Evolutionary conservation across 2,797 vertebrate genomes (phyloP).

Genomic region (Lagothrix lagotricha): DNA sequence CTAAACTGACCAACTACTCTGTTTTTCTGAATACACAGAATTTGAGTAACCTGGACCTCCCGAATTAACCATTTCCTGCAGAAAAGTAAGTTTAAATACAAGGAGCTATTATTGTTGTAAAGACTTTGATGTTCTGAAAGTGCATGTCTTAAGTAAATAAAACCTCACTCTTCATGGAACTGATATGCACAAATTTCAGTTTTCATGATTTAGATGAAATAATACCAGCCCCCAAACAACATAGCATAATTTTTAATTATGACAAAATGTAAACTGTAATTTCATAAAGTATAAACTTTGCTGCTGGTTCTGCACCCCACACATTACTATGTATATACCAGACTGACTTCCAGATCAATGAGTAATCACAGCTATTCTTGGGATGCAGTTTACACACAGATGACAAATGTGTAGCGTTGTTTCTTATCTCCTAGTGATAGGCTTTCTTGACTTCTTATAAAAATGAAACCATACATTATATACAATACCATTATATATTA

Average conservation of each 20-base stretch:
- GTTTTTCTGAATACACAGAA: not conserved
- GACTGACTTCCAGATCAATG: not conserved
- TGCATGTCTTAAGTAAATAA: not conserved
- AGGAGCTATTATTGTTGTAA: not conserved
- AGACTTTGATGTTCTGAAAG: not conserved
- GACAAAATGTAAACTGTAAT: not conserved
- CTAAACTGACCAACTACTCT: not conserved
- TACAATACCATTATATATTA: not conserved
- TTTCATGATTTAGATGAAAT: not conserved
- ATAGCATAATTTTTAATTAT: not conserved
- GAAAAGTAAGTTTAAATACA: not conserved
- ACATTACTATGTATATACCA: not conserved
- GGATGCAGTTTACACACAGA: not conserved
- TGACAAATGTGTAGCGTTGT: not conserved
- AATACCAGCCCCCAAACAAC: not conserved
- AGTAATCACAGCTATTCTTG: not conserved
- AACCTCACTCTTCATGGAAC: not conserved
- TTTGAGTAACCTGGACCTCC: not conserved
- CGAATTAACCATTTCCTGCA: not conserved
- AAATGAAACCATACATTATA: not conserved
- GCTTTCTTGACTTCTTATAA: not conserved
- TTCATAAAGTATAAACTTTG: not conserved
- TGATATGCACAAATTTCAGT: not conserved
- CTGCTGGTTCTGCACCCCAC: not conserved
- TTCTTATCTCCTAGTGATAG: not conserved